Percentiles rank a stretch among this genome's conserved stretches.
phyloP scores from a whole-genome alignment of 2,888 invertebrate genomes.

The Dichetophora obliterata region DNA sequence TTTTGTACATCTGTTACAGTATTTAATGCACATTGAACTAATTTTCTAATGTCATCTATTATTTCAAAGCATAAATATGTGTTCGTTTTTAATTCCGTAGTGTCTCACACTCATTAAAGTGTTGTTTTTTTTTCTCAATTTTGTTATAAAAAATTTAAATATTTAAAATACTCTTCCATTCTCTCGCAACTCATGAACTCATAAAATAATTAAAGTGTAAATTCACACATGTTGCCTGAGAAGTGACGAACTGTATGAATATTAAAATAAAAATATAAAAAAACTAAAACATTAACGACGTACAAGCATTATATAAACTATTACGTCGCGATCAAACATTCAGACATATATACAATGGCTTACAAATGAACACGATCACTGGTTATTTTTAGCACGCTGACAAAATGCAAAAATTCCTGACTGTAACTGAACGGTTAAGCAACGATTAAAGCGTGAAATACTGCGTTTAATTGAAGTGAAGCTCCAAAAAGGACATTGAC shows the following conservation, averaged over 20 bases:
- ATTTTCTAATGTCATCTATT: no score
- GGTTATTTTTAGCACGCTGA: constrained; percentile 30
- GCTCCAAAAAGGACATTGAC: constrained; percentile 27
- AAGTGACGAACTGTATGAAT: not conserved
- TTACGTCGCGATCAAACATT: not conserved
- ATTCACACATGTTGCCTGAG: not conserved
- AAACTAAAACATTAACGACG: not conserved
- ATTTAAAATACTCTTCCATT: no score
- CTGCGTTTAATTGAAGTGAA: constrained; percentile 61
- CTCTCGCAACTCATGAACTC: not conserved
- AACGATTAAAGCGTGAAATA: constrained; percentile 53
- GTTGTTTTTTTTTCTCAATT: no score
- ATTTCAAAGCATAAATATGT: no score
- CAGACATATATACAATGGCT: not conserved
- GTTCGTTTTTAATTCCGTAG: no score
- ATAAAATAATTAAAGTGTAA: constrained; percentile 13
- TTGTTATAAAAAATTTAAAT: no score
- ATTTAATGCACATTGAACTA: no score
- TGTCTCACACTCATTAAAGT: no score
- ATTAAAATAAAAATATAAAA: not conserved
- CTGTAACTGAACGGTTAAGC: constrained; percentile 13
- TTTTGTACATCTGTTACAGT: no score
- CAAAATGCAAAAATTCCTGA: constrained; percentile 12
- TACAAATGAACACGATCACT: not conserved
- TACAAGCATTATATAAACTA: constrained; percentile 23